A percentile compares a stretch with the other conserved stretches of the same genome.
Conservation (phyloP, 2,113 vertebrate species). For the Pipra filicauda region DNA sequence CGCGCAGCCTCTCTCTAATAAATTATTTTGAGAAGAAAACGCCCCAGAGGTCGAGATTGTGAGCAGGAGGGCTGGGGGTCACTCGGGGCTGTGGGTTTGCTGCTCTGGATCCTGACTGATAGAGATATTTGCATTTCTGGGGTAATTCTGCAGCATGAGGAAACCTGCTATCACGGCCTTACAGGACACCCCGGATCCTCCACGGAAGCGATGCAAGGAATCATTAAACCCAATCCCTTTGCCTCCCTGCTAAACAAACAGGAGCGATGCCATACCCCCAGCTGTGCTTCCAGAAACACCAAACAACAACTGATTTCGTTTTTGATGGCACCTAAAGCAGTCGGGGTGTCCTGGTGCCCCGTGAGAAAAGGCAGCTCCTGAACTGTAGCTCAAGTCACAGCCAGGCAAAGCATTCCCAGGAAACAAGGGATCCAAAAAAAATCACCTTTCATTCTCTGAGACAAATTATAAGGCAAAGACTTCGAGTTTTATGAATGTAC, state of each 20-base stretch:
- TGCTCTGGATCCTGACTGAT: constrained; percentile 20
- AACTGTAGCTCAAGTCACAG: not conserved
- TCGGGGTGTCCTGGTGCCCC: accelerated
- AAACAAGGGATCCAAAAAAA: not conserved
- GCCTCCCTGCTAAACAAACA: constrained; percentile 40
- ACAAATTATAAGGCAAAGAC: not conserved
- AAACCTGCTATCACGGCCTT: constrained; percentile 39
- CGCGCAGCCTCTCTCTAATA: constrained; percentile 6
- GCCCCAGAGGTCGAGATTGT: not conserved
- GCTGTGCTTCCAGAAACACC: not conserved
- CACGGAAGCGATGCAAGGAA: constrained; percentile 25
- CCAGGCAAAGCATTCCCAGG: not conserved
- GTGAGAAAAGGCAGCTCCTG: not conserved
- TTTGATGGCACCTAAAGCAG: not conserved
- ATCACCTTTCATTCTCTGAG: not conserved
- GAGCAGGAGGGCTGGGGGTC: constrained; percentile 18
- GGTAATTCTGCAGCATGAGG: not conserved
- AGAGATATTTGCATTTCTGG: constrained; percentile 33
- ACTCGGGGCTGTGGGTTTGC: not conserved
- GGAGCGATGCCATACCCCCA: not conserved
- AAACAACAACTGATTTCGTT: not conserved
- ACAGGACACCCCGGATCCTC: constrained; percentile 45
- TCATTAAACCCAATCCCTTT: constrained; percentile 56
- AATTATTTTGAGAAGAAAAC: constrained; percentile 44
- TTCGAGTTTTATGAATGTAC: not conserved